Percentiles rank a stretch among this genome's conserved stretches.
These are phyloP conservation scores for Nibea albiflora DNA, from an alignment of 2,113 vertebrate genomes.

Conservation along the genomic window DNA sequence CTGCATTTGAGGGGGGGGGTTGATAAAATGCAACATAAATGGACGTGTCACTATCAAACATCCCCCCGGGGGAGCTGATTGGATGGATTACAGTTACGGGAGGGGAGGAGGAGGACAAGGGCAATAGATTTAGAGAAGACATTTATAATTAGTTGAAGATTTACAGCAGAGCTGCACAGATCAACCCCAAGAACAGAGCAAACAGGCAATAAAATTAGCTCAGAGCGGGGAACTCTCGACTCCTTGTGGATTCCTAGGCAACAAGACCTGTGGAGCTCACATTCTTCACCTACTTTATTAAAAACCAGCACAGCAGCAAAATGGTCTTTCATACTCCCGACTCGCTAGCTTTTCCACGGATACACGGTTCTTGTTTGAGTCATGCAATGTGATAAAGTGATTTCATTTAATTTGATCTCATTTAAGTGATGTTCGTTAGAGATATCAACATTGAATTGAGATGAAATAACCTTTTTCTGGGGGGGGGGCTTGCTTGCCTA, in stretches of 20 bases:
- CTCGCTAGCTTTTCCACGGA: slow-evolving; percentile 1
- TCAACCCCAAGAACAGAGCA: slow-evolving; percentile 41
- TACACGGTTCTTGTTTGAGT: not conserved
- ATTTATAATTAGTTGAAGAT: slow-evolving; percentile 71
- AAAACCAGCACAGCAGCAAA: not conserved
- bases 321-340: not conserved
- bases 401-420: not conserved
- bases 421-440: not conserved
- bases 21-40: slow-evolving; percentile 37
- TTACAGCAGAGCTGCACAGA: slow-evolving; percentile 43
- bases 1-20: slow-evolving; percentile 37
- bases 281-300: slow-evolving; percentile 20
- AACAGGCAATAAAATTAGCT: slow-evolving; percentile 53
- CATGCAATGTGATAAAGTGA: not conserved
- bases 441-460: not conserved
- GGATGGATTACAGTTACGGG: slow-evolving; percentile 49
- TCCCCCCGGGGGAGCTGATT: slow-evolving; percentile 40
- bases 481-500: slow-evolving; percentile 64
- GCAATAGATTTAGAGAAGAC: slow-evolving; percentile 49
- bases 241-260: slow-evolving; percentile 27
- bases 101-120: slow-evolving; percentile 1
- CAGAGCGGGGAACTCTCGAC: slow-evolving; percentile 14
- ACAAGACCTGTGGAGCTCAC: slow-evolving; percentile 26
- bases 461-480: not conserved
- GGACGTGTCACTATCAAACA: slow-evolving; percentile 43